Conservation (phyloP, 2,888 invertebrate genomes). For the Autographa gamma region DNA sequence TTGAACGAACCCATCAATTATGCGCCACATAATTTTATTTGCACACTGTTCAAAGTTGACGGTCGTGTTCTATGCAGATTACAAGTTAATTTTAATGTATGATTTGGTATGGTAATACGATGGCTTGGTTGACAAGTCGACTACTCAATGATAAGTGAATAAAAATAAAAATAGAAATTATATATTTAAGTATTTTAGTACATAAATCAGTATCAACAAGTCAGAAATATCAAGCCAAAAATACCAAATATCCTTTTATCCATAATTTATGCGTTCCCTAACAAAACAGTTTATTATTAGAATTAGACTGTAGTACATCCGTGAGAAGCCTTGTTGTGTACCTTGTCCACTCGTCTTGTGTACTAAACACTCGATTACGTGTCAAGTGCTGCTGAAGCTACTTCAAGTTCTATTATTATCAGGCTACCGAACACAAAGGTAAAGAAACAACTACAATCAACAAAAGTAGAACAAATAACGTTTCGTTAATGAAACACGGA, state of each 20-base stretch:
- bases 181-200: no score
- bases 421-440: constrained; percentile 46
- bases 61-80: constrained; percentile 58
- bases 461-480: constrained; percentile 4
- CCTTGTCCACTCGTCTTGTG: constrained; percentile 21
- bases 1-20: constrained; percentile 71
- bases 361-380: constrained; percentile 43
- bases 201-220: no score
- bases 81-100: constrained; percentile 55
- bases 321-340: constrained; percentile 1
- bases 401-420: constrained; percentile 38
- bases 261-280: no score
- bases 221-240: no score
- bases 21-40: constrained; percentile 68
- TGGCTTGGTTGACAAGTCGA: constrained; percentile 22
- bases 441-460: constrained; percentile 36
- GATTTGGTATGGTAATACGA: constrained; percentile 36
- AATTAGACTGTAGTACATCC: not conserved
- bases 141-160: no score
- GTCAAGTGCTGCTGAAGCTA: constrained; percentile 40
- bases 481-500: not conserved
- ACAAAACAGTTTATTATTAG: no score
- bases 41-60: constrained; percentile 56
- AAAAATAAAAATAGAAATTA: no score
- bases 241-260: no score